Conservation (phyloP, 2,797 vertebrate species). For the Cheirogaleus major region DNA sequence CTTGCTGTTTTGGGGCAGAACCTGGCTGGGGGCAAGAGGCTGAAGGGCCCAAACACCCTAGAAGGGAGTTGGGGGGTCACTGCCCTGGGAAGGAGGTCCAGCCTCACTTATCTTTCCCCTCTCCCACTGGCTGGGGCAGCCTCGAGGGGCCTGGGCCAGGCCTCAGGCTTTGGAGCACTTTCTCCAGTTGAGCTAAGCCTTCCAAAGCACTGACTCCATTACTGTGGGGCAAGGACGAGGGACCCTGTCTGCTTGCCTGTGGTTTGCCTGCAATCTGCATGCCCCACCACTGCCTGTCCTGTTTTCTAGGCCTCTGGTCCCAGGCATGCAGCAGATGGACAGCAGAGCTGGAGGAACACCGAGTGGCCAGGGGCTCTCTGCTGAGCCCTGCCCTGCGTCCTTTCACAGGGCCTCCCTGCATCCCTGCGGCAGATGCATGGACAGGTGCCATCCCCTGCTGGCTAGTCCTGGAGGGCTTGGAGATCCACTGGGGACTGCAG, state of each 20-base stretch:
- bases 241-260: neutral
- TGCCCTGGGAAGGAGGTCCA: neutral
- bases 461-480: neutral
- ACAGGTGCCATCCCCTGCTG: neutral
- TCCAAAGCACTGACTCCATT: neutral
- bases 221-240: neutral
- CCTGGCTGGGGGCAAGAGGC: neutral
- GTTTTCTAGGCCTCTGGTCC: neutral
- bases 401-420: neutral
- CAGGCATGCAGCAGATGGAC: neutral
- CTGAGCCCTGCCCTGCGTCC: neutral
- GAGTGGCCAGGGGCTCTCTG: neutral
- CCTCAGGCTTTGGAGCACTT: neutral
- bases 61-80: neutral
- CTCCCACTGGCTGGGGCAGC: neutral
- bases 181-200: neutral
- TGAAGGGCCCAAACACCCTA: neutral
- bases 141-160: neutral
- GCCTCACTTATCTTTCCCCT: neutral
- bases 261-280: neutral
- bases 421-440: neutral
- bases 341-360: fast-evolving
- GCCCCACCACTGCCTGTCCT: no score
- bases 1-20: neutral
- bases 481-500: neutral